Evolutionary conservation across 2,888 invertebrate genomes (phyloP).

Genomic region (Drosophila prostipennis): DNA sequence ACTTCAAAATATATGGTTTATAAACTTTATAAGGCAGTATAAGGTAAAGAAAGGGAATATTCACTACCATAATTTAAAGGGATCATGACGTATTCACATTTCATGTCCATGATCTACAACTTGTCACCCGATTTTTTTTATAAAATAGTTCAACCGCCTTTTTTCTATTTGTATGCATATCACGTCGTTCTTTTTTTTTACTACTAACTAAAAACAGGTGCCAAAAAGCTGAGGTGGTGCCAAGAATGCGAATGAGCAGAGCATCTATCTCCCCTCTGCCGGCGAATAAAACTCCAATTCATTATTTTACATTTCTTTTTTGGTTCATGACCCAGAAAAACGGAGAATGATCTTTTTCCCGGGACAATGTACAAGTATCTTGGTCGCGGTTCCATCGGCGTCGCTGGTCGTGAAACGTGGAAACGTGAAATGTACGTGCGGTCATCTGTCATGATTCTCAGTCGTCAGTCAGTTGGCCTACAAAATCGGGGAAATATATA

Average conservation of each 20-base stretch:
- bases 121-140: neutral
- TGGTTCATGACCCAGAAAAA: conserved; percentile 77
- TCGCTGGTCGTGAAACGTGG: conserved; percentile 47
- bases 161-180: conserved; percentile 6
- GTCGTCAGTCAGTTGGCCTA: conserved; percentile 57
- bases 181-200: conserved; percentile 17
- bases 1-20: neutral
- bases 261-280: conserved; percentile 1
- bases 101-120: neutral
- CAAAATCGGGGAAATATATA: conserved; percentile 40
- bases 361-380: conserved; percentile 13
- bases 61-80: neutral
- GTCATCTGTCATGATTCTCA: conserved; percentile 77
- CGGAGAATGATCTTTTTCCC: conserved; percentile 34
- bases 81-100: neutral
- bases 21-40: neutral
- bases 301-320: conserved; percentile 68
- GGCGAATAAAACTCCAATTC: conserved; percentile 56
- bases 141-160: conserved; percentile 17
- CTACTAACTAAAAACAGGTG: conserved; percentile 24
- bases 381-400: conserved; percentile 24
- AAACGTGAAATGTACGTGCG: conserved; percentile 71
- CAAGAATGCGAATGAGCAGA: conserved; percentile 7
- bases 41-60: neutral
- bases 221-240: conserved; percentile 9